Evolutionary conservation across 2,797 vertebrate genomes (phyloP).

Genomic region (Thripadectes ignobilis): DNA sequence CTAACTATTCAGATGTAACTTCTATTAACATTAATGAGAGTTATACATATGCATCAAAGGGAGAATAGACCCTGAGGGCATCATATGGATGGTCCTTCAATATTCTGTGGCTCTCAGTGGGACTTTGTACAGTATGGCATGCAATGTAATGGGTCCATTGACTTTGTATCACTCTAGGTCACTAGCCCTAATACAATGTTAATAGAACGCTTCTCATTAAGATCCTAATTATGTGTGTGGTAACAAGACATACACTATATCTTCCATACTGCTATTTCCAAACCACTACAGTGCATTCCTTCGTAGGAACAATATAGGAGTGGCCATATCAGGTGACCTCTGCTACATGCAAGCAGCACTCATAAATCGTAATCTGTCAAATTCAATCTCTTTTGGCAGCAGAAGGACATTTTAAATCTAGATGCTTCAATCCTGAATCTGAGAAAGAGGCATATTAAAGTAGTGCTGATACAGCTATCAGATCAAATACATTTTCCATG

Average conservation of each 20-base stretch:
- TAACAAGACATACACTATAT: slow-evolving; percentile 21
- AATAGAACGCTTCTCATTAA: slow-evolving; percentile 63
- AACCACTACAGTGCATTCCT: slow-evolving; percentile 9
- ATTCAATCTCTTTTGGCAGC: slow-evolving; percentile 56
- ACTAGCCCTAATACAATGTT: slow-evolving; percentile 36
- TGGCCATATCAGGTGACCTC: slow-evolving; percentile 55
- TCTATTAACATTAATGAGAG: slow-evolving; percentile 51
- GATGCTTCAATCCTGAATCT: slow-evolving; percentile 33
- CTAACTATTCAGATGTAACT: slow-evolving; percentile 26
- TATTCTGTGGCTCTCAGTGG: slow-evolving; percentile 48
- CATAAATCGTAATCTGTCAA: slow-evolving; percentile 67
- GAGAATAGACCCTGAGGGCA: slow-evolving; percentile 50
- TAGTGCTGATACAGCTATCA: slow-evolving; percentile 43
- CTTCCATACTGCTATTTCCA: slow-evolving; percentile 44
- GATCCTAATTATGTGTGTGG: slow-evolving; percentile 44
- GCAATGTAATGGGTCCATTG: slow-evolving; percentile 4
- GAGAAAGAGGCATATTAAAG: slow-evolving; percentile 29
- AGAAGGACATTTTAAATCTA: slow-evolving; percentile 65
- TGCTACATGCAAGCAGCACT: slow-evolving; percentile 1
- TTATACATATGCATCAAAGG: slow-evolving; percentile 40
- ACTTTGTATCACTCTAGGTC: slow-evolving; percentile 58
- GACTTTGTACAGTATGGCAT: slow-evolving; percentile 12
- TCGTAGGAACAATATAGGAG: not conserved
- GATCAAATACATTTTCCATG: slow-evolving; percentile 52
- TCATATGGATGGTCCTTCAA: slow-evolving; percentile 14